Conservation (phyloP, 2,797 vertebrate species). For the Eulemur rubriventer region DNA sequence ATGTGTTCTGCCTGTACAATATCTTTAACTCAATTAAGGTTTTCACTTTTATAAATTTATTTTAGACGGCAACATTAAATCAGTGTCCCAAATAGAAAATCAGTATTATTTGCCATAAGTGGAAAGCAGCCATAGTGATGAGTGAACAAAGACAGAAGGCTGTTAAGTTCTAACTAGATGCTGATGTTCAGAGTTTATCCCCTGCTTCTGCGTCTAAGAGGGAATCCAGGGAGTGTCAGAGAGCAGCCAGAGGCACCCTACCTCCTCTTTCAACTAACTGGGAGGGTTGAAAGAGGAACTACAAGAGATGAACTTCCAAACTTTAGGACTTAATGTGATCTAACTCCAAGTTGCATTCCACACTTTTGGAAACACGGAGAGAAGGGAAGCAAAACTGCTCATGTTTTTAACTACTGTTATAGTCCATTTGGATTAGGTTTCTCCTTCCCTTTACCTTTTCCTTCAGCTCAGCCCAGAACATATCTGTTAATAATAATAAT, state of each 20-base stretch:
- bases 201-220: not conserved
- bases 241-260: rapidly evolving
- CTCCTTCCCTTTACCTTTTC: not conserved
- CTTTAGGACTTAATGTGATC: not conserved
- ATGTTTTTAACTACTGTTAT: not conserved
- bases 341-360: not conserved
- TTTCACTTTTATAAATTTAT: slow-evolving; percentile 27
- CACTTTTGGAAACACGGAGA: not conserved
- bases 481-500: not conserved
- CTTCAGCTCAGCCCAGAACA: not conserved
- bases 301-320: not conserved
- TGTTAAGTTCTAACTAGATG: not conserved
- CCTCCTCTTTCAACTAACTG: not conserved
- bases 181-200: not conserved
- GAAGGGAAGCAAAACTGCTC: not conserved
- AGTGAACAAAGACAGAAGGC: not conserved
- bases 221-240: not conserved
- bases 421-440: not conserved
- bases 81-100: slow-evolving; percentile 1
- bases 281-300: not conserved
- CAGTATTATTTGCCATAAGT: not conserved
- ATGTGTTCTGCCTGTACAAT: not conserved
- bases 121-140: slow-evolving; percentile 16
- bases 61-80: slow-evolving; percentile 24
- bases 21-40: not conserved